These are phyloP conservation scores for Amazonetta brasiliensis DNA, from an alignment of 2,797 vertebrate species.

Conservation along the genomic window DNA sequence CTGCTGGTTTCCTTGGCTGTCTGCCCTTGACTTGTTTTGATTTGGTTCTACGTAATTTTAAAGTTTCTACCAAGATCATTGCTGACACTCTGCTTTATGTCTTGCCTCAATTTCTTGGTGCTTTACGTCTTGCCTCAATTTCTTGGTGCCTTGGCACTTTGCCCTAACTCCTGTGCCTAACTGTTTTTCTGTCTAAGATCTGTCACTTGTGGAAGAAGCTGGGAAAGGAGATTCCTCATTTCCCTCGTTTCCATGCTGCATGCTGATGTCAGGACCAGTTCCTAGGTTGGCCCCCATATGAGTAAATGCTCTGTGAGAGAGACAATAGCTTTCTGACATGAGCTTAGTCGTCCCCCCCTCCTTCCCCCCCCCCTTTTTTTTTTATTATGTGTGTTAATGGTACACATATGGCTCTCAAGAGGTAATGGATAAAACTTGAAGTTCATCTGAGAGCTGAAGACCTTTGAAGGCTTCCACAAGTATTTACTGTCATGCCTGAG, in stretches of 20 bases:
- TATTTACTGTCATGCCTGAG: not conserved
- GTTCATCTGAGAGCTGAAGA: not conserved
- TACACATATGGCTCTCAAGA: not conserved
- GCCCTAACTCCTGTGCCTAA: not conserved
- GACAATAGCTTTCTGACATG: not conserved
- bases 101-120: not conserved
- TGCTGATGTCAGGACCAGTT: not conserved
- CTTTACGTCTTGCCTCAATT: not conserved
- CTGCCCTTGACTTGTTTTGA: not conserved
- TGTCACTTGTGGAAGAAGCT: not conserved
- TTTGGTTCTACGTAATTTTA: not conserved
- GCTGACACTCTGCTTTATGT: rapidly evolving
- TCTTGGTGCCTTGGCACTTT: not conserved
- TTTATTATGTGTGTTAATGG: not conserved
- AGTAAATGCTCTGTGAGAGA: not conserved
- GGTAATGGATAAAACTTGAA: not conserved
- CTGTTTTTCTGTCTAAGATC: not conserved
- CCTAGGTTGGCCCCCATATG: not conserved
- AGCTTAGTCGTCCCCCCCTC: not conserved
- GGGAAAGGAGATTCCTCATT: not conserved
- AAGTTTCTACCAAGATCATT: not conserved
- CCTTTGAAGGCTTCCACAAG: not conserved
- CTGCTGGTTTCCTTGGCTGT: not conserved
- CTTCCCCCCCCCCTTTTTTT: not conserved
- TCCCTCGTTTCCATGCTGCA: not conserved